Conservation (phyloP, 2,797 vertebrate genomes). For the Gallinago stenura region DNA sequence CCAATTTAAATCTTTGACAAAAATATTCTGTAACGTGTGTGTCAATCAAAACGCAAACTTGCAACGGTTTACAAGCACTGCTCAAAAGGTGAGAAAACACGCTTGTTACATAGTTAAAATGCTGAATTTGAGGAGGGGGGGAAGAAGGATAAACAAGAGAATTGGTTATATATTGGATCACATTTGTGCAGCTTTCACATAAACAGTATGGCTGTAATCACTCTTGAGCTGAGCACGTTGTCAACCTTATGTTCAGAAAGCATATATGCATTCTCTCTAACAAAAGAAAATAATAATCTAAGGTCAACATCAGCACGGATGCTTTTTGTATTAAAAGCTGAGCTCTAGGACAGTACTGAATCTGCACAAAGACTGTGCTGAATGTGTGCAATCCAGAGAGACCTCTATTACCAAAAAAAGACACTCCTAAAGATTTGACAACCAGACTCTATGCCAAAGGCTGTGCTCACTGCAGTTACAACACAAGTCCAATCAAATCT, state of each 20-base stretch:
- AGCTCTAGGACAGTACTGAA: not conserved
- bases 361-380: not conserved
- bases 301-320: not conserved
- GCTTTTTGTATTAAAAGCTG: not conserved
- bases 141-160: not conserved
- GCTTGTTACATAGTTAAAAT: not conserved
- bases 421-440: conserved; percentile 5
- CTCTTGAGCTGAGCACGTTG: not conserved
- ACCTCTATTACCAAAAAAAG: not conserved
- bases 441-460: not conserved
- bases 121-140: not conserved
- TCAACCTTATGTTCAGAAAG: not conserved
- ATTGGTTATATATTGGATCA: not conserved
- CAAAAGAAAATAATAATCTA: not conserved
- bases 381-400: not conserved
- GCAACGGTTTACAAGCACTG: not conserved
- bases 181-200: not conserved
- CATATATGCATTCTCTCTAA: not conserved
- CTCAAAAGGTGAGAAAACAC: not conserved
- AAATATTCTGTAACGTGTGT: not conserved
- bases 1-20: not conserved
- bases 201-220: not conserved
- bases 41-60: not conserved
- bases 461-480: not conserved
- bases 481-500: conserved; percentile 60